Evolutionary conservation across 2,888 invertebrate species (phyloP), one percentile per base, ranked within the genome.

Genomic region (Synergus itoensis): DNA sequence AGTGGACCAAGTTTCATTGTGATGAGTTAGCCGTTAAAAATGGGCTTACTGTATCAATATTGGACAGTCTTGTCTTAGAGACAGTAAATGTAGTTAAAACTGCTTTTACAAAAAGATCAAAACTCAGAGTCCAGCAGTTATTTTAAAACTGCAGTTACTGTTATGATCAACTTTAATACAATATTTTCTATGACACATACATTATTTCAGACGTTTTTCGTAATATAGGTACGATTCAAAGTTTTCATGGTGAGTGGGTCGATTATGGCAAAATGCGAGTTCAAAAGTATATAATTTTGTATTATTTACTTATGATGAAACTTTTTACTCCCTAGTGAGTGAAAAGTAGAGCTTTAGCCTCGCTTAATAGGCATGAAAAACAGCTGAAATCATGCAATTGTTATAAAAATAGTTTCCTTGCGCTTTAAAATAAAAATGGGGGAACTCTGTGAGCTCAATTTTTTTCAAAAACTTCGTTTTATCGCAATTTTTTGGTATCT

Each of bases 1-100:
- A 95, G 83, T 97, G 96, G 96, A 95, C 95, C 1, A 95, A 95
- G 88, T 96, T 95, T 88, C 95, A 96, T 88, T 92, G 94, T 73
- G 96, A 96, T 87, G 96, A 96, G 89, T 92, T 94, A 28, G 93
- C 94, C 57, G 95, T 96, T 36, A 95, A 96, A 87, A 94, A 94
- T 86, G 93, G 94, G 86, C 89, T 94, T 21, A 93, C 95, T 0
- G 85, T 89, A 60, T 88, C 90, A 45, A 91, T 92, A 86, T 80
- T 92, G 62, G 91, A 92, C 78, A 90, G 89, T 11, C 84, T 92
- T 21, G 82, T 92, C 11, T 81, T 89, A 82, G 92, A 92, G 80
- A 91, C 92, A 45, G 85, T 89, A 16, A 90, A 87, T 79, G 87
- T 89, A 73, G 87, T 91, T n/a, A 91, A 92, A 82, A 85, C 88